Evolutionary conservation across 2,888 invertebrate genomes (phyloP).

Genomic region (Dichetophora obliterata): DNA sequence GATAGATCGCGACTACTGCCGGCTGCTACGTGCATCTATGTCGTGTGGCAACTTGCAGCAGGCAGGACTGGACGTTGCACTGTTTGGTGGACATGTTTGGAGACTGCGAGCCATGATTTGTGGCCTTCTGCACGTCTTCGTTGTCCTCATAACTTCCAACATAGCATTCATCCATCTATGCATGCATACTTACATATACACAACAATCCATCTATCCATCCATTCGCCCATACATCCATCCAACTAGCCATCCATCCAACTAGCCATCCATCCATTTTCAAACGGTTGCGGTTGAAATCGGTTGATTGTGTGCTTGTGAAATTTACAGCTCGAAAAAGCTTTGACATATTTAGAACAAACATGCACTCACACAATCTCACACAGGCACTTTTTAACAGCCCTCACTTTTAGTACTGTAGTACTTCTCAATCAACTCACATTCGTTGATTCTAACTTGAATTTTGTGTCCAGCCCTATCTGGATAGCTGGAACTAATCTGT

Average conservation of each 20-base stretch:
- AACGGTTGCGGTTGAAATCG: background rate
- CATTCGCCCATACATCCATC: background rate
- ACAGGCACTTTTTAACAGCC: background rate
- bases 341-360: conserved; percentile 38
- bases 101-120: conserved; percentile 22
- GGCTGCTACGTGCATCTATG: conserved; percentile 23
- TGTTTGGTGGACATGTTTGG: conserved; percentile 8
- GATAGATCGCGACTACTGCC: conserved; percentile 23
- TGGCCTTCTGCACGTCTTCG: conserved; percentile 31
- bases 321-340: conserved; percentile 38
- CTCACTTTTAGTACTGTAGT: background rate
- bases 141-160: conserved; percentile 32
- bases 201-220: conserved; percentile 1
- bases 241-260: background rate
- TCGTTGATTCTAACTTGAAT: conserved; percentile 19
- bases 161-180: conserved; percentile 14
- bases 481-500: conserved; percentile 35
- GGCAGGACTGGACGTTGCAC: background rate
- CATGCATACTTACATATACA: background rate
- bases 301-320: background rate
- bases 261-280: background rate
- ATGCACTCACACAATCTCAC: background rate
- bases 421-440: background rate
- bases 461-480: conserved; percentile 19
- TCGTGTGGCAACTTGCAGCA: conserved; percentile 16